These are phyloP conservation scores for Ispidina picta DNA, from an alignment of 2,797 vertebrate genomes.

Conservation along the genomic window DNA sequence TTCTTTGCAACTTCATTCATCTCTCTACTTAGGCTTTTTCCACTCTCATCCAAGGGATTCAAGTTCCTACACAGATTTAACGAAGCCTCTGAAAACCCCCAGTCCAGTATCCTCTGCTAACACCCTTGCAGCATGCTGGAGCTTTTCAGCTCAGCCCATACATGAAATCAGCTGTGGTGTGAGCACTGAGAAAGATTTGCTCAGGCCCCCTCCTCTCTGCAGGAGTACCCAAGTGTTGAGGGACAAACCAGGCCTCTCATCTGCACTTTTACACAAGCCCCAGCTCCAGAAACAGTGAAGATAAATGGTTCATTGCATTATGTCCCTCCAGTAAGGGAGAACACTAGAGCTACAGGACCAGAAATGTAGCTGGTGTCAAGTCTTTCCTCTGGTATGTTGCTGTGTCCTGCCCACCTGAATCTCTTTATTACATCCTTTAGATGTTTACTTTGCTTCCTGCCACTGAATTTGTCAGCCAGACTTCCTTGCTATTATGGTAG, in stretches of 20 bases:
- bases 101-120: neutral
- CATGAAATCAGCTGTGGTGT: neutral
- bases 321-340: neutral
- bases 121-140: neutral
- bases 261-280: neutral
- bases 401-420: slow-evolving; percentile 18
- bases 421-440: slow-evolving; percentile 42
- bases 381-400: neutral
- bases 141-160: neutral
- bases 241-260: neutral
- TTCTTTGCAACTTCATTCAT: slow-evolving; percentile 21
- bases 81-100: neutral
- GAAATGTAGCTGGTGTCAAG: neutral
- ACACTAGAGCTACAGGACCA: neutral
- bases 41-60: neutral
- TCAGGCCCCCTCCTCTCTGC: neutral
- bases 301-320: neutral
- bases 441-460: slow-evolving; percentile 55
- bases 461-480: slow-evolving; percentile 16
- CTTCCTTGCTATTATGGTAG: slow-evolving; percentile 49
- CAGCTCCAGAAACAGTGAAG: neutral
- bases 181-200: neutral
- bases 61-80: neutral
- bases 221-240: neutral
- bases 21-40: neutral